Evolutionary conservation across 2,797 vertebrate genomes (phyloP), one percentile per base, ranked within the genome.

Genomic region (Coregonus sp.): DNA sequence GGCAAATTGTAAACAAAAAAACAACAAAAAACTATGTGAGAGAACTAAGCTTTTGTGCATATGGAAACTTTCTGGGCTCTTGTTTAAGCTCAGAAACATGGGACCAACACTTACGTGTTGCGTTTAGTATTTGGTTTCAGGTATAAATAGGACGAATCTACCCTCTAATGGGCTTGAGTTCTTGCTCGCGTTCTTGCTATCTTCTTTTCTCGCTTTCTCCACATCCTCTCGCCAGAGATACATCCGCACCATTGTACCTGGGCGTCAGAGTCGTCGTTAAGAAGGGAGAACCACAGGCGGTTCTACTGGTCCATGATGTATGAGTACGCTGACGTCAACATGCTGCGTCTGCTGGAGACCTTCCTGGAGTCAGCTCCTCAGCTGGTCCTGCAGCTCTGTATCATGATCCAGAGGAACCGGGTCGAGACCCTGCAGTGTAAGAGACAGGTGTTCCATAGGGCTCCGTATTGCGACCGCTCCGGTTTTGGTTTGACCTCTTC

Each of bases 301-400:
- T 99, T 99, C 94, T 98, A 99, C 94, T 98, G 97, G 97, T 97
- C 97, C 91, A 99, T 99, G 98, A 98, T 99, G 97, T 99, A 97
- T 4, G 98, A 99, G 94, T 99, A 99, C 90, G 97, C 98, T 86
- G 98, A 99, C 80, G 97, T 99, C 85, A 99, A 98, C 95, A 99
- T 99, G 96, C 92, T 99, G 92, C 97, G 97, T 90, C 95, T 99
- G 92, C 95, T 99, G 78, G 98, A 99, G 92, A 97, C 97, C 70
- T 99, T 99, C 94, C 96, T 99, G 67, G 97, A 99, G 94, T 98
- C 97, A 71, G 97, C 97, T 81, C 98, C 98, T 86, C 98, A 99
- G 95, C 96, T 99, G 96, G 98, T 99, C 95, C 97, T 99, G 94
- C 98, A 99, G 95, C 97, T 99, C 94, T 99, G 96, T 97, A 99